Evolutionary conservation across 2,888 invertebrate species (phyloP), one percentile per base, ranked within the genome.

Genomic region (Dicranocentrus wangi): DNA sequence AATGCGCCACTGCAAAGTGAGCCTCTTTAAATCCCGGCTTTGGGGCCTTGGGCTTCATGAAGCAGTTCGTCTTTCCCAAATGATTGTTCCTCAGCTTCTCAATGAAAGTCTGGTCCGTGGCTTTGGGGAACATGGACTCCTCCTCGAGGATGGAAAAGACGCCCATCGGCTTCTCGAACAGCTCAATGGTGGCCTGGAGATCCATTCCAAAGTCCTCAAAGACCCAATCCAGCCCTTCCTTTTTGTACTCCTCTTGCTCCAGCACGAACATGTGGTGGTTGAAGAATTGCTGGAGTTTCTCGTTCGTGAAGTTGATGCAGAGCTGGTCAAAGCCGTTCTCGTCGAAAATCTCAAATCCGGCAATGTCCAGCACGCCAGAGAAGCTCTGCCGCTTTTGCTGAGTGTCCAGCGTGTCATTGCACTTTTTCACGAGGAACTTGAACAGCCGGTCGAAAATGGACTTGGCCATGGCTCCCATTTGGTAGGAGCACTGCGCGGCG

Each of bases 111-210:
- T 92, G 94, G 90, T 99, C 99, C 88, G 97, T 96, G 89, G 99
- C 99, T 92, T 99, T 99, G 90, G 99, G 99, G 94, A 99, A 99
- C 97, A 99, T 99, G 95, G 98, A 98, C 92, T 99, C 99, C 94
- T 99, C 99, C 92, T 99, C 99, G 92, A 99, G 96, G 91, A 99
- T 99, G 91, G 99, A 99, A 90, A 99, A 93, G 93, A 99, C 97
- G 93, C 99, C 99, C 96, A 99, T 96, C 89, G 99, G 99, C 98
- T 99, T 97, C 92, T 97, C 97, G 90, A 98, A 97, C 88, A 99
- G 93, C 90, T 99, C 98, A 91, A 99, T 98, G 92, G 98, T 98
- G 91, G 97, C 96, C 89, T 96, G 93, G 90, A 99, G 93, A 91
- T 99, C 98, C 95, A 99, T 97, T 90, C 98, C 98, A 90, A 99